Evolutionary conservation across 2,797 vertebrate genomes (phyloP).

Genomic region (Chanos chanos): DNA sequence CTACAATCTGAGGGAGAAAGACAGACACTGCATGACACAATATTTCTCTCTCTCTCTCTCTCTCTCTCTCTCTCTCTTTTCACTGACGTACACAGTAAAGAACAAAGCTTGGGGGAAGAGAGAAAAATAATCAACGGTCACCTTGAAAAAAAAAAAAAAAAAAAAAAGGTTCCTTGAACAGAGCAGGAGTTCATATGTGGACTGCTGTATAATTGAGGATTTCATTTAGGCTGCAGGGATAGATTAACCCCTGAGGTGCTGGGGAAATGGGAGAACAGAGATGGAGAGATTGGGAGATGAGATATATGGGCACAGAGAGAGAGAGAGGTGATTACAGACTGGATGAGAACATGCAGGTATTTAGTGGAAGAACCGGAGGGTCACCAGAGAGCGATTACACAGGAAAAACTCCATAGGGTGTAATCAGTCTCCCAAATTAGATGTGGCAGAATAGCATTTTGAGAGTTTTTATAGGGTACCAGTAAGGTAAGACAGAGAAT

Average conservation of each 20-base stretch:
- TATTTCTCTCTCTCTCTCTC: no score
- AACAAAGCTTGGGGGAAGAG: conserved; percentile 7
- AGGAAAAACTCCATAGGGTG: conserved; percentile 2
- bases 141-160: no score
- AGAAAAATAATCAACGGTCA: conserved; percentile 36
- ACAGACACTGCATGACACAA: conserved; percentile 26
- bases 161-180: conserved; percentile 17
- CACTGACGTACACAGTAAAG: neutral
- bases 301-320: conserved; percentile 3
- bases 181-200: neutral
- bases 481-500: neutral
- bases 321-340: neutral
- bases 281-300: conserved; percentile 18
- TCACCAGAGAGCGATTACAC: conserved; percentile 21
- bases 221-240: conserved; percentile 14
- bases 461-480: neutral
- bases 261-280: conserved; percentile 21
- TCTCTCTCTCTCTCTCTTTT: no score
- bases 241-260: conserved; percentile 35
- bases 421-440: conserved; percentile 18
- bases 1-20: neutral
- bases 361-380: neutral
- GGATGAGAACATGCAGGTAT: conserved; percentile 17
- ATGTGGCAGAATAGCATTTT: neutral
- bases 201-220: conserved; percentile 13